Base-by-base conservation (phyloP, 2,888 invertebrate species). In the Chaetogeoica ovagalla region DNA sequence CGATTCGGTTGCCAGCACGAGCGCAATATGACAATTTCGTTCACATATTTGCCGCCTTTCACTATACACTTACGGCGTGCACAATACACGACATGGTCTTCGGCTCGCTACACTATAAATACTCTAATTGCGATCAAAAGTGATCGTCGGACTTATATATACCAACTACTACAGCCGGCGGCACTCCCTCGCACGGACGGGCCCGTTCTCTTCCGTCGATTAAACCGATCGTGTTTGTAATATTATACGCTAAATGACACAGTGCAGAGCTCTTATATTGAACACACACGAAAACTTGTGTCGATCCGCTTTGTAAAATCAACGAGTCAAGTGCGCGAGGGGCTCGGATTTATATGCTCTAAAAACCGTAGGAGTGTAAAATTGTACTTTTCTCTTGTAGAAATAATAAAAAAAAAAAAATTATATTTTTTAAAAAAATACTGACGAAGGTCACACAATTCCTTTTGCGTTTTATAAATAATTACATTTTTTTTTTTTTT, bases 11-110 rank as follows among this genome's bases (percentile, higher is more conserved):
- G 19, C 13, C 57, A 21, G 57, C 6, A 43, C 43, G 43, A 3
- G 43, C 7, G 7, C 43, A 55, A 57, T 66, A 66, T 68, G 17
- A 21, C 21, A 43, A 48, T 69, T 77, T 69, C 69, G 60, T 77
- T 23, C 57, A 57, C 66, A 59, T 43, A 43, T 73, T 69, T 69
- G 43, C 48, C 69, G 37, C 69, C 77, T 77, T 77, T 77, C 77
- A 77, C 77, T 60, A n/a, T 6, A 23, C 30, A 4, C 30, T 30
- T 30, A 4, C 30, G 4, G 30, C 4, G 4, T 4, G 30, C 4
- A 30, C 30, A 30, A 30, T 30, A 59, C 21, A n/a, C 11, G 37
- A 65, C 59, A 21, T 52, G 21, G 55, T 57, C 43, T 43, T n/a
- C 55, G 5, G 68, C 60, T 1, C 43, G 1, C 69, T 23, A 30